These are phyloP conservation scores for Caenorhabditis elegans DNA, from an alignment of 1,140 invertebrate genomes.

Conservation along the genomic window WBcel235 BX284602.5:7104001-7104500, in stretches of 20 bases:
- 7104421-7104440: constrained; percentile 53
- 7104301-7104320: neutral
- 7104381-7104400: constrained; percentile 57
- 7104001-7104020: constrained; percentile 53
- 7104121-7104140: neutral
- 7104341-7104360: constrained; percentile 2
- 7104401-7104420: constrained; percentile 50
- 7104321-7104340: constrained; percentile 15
- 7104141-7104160: neutral
- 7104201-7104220: neutral
- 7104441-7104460: constrained; percentile 44
- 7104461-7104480: neutral
- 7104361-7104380: constrained; percentile 59
- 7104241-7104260: constrained; percentile 4
- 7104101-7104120: neutral
- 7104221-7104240: constrained; percentile 14
- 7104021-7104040: constrained; percentile 53
- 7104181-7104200: constrained; percentile 10
- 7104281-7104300: neutral
- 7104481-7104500: neutral
- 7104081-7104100: constrained; percentile 51
- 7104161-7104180: neutral
- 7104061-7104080: constrained; percentile 52
- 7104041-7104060: constrained; percentile 53
- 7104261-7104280: constrained; percentile 11